These are phyloP conservation scores for Microtus pennsylvanicus DNA, from an alignment of 2,113 vertebrate species.

Conservation along the genomic window DNA sequence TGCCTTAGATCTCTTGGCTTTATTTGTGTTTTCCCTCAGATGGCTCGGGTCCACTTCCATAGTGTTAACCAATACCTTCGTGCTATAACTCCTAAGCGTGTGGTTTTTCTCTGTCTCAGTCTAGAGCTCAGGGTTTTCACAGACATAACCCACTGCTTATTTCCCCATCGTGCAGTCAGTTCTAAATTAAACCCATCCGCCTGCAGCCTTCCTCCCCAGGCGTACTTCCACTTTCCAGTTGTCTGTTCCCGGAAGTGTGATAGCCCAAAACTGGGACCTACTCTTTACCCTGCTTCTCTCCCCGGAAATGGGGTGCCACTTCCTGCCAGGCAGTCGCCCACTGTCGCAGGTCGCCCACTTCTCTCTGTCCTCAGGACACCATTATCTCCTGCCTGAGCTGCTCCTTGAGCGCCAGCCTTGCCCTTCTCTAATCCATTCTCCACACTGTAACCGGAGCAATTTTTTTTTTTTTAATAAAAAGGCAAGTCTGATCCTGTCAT, in stretches of 20 bases:
- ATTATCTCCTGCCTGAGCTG: conserved; percentile 51
- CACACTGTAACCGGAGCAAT: conserved; percentile 73
- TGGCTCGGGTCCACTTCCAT: neutral
- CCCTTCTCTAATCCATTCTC: conserved; percentile 76
- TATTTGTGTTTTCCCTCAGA: neutral
- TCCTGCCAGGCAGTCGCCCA: neutral
- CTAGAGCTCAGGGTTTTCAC: conserved; percentile 17
- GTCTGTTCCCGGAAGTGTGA: neutral
- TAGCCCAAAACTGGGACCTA: neutral
- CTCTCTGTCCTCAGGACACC: conserved; percentile 26
- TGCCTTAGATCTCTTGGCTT: conserved; percentile 22
- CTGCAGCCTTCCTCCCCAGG: neutral
- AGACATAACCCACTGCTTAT: neutral
- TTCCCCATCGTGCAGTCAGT: neutral
- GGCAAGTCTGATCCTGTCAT: conserved; percentile 78
- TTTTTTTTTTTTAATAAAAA: conserved; percentile 59
- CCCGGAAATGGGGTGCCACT: neutral
- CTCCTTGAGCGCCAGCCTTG: conserved; percentile 53
- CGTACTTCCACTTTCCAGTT: neutral
- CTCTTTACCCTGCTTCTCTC: neutral
- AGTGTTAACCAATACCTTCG: neutral
- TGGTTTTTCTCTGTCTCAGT: neutral
- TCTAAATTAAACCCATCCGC: neutral
- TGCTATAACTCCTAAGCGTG: neutral
- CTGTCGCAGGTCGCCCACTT: neutral